Evolutionary conservation across 2,888 invertebrate species (phyloP), one percentile per base, ranked within the genome.

Genomic region (Dolichopus griseipennis): DNA sequence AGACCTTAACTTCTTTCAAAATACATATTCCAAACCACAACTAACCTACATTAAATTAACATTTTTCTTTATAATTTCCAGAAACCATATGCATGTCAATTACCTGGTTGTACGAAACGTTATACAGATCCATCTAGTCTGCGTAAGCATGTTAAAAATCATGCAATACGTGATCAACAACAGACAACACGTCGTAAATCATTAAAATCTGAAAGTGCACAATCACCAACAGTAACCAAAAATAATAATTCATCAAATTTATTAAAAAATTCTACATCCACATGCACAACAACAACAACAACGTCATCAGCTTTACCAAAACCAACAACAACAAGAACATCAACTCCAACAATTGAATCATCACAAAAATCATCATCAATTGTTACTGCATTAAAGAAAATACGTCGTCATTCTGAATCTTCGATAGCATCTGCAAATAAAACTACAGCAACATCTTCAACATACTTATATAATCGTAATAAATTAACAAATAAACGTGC

Each of bases 91-190:
- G 93, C 92, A 1, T 96, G 96, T 74, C 93, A 93, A 75, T 89
- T 93, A 21, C 82, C 85, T 0, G 95, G 94, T 1, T 96, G 96
- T 77, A 88, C 87, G 8, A 96, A 96, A 79, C 88, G 94, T 61
- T 96, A 96, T 83, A 96, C 96, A 0, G 96, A 96, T 79, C 96
- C 96, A 0, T 95, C 95, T 67, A 95, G 95, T 66, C 85, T 96
- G 1, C 85, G 96, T 52, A 96, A 96, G 77, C 96, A 96, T 82
- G 92, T 95, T 27, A 95, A 95, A 78, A 93, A 92, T 73, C 93
- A 93, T 75, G 78, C 82, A 27, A 71, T 77, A 66, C 77, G 79
- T 69, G 72, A 70, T 68, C 71, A 73, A 68, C 76, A 76, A 69
- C 75, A 75, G 41, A 75, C 76, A 67, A 75, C 77, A 64, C 78